Evolutionary conservation across 2,797 vertebrate species (phyloP), one percentile per base, ranked within the genome.

Genomic region (Pseudomugil gertrudae): DNA sequence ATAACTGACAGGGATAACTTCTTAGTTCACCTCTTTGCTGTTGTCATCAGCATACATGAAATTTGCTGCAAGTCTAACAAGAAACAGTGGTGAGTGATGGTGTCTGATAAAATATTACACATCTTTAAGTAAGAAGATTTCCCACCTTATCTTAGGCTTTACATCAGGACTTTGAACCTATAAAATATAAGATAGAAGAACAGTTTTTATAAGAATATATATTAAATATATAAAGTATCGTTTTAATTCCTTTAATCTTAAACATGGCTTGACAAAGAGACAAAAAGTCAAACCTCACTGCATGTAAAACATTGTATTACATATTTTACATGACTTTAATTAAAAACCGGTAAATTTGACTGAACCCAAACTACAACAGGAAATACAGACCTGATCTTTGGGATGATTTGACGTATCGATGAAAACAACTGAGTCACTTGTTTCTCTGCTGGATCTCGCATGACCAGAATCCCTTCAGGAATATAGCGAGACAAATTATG

Each of bases 101-200:
- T 0, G 30, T 40, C 9, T 13, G 3, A 27, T 35, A 29, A 72
- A 63, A 65, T 23, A 1, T 21, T 13, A 23, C 29, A 19, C 4
- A 1, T 9, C 10, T 74, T 64, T 55, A 60, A 60, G 6, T 23
- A 3, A 53, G 17, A 56, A 24, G 2, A 60, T 2, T 2, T 2
- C 83, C 84, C 81, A 94, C 94, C 40, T 92, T 80, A 58, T 88
- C 87, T 80, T 94, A 14, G 87, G 57, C 67, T 88, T 95, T 0
- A 40, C 48, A 30, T 78, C 66, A 24, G 86, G 82, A 57, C 35
- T 83, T 56, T 59, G 45, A 57, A 17, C 51, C 80, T 85, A 54
- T 56, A 2, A 8, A 61, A 63, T 23, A 6, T 14, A n/a, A 68
- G 35, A 3, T 1, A 5, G 6, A 65, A 47, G 26, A 30, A 2